Conservation (phyloP, 2,888 invertebrate genomes). For the Epistrophe grossulariae region DNA sequence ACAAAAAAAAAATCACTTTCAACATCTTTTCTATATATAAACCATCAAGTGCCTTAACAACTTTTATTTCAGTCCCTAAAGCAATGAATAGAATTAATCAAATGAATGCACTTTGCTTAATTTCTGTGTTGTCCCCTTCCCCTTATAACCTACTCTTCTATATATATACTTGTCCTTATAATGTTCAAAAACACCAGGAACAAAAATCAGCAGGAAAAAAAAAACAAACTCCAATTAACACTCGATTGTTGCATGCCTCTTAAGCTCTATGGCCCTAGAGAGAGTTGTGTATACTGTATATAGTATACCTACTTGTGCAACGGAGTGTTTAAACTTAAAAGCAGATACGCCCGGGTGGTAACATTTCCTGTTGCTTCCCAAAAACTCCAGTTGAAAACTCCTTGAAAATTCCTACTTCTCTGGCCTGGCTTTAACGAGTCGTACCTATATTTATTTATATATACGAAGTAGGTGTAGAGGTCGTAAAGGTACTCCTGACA, state of each 20-base stretch:
- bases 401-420: slow-evolving; percentile 34
- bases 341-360: slow-evolving; percentile 24
- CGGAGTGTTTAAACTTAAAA: slow-evolving; percentile 58
- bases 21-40: neutral
- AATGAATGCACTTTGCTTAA: slow-evolving; percentile 40
- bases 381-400: slow-evolving; percentile 47
- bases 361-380: slow-evolving; percentile 68
- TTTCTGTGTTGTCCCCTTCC: slow-evolving; percentile 1
- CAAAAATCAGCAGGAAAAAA: slow-evolving; percentile 1
- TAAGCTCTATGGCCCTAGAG: slow-evolving; percentile 60
- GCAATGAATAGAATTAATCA: slow-evolving; percentile 49
- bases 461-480: no score
- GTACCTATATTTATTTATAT: slow-evolving; percentile 51
- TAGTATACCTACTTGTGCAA: slow-evolving; percentile 43
- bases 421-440: slow-evolving; percentile 62
- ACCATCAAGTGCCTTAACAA: slow-evolving; percentile 11
- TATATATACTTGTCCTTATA: neutral
- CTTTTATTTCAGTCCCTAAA: slow-evolving; percentile 3
- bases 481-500: slow-evolving; percentile 12
- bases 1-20: neutral
- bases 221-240: slow-evolving; percentile 69
- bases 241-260: slow-evolving; percentile 66
- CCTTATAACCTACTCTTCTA: slow-evolving; percentile 38
- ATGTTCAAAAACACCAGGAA: slow-evolving; percentile 11
- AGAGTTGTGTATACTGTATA: slow-evolving; percentile 59